phyloP scores from a whole-genome alignment of 2,113 vertebrate species.

The Larimichthys polyactis region DNA sequence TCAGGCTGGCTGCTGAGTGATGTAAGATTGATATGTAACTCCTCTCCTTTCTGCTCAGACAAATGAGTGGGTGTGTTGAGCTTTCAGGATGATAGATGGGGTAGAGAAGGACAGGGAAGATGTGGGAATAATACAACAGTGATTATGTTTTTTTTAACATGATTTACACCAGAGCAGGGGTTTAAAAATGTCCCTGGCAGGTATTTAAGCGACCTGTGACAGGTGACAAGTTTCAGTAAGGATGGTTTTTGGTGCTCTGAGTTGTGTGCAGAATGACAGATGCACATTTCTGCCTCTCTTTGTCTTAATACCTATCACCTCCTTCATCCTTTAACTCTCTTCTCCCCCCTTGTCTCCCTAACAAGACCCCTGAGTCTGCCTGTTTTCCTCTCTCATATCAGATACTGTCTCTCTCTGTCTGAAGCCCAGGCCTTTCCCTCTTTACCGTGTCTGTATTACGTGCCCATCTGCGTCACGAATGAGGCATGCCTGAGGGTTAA shows the following conservation, averaged over 20 bases:
- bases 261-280: background rate
- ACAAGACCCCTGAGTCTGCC: conserved; percentile 27
- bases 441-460: conserved; percentile 63
- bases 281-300: background rate
- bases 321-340: conserved; percentile 9
- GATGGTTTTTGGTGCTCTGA: background rate
- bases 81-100: conserved; percentile 64
- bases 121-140: conserved; percentile 31
- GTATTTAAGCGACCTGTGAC: conserved; percentile 8
- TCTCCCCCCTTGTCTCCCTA: conserved; percentile 19
- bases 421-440: conserved; percentile 48
- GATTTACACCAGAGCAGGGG: background rate
- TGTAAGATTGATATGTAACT: conserved; percentile 80
- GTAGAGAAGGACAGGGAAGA: conserved; percentile 34
- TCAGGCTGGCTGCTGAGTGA: conserved; percentile 77
- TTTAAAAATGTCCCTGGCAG: conserved; percentile 8
- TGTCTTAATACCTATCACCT: background rate
- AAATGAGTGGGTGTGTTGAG: conserved; percentile 79
- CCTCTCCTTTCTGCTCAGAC: conserved; percentile 76
- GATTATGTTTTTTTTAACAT: conserved; percentile 33
- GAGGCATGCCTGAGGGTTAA: conserved; percentile 81
- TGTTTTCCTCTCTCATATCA: conserved; percentile 35
- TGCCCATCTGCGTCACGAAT: conserved; percentile 81
- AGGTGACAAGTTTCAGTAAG: conserved; percentile 23
- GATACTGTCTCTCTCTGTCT: conserved; percentile 25